Base-by-base conservation (phyloP, 2,797 vertebrate species). In the Morelia viridis region DNA sequence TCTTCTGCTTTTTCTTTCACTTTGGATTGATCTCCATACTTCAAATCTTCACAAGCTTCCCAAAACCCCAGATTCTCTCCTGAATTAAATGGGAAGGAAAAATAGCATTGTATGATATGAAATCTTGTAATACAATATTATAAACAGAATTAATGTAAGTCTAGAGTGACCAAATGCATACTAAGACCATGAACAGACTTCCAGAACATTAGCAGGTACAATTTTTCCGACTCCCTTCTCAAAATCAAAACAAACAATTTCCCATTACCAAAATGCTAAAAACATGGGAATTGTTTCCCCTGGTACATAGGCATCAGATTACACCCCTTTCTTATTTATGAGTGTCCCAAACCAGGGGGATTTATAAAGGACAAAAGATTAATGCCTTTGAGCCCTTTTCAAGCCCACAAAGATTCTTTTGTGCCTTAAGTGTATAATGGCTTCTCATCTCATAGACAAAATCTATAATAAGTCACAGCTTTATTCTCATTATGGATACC, bases 21-120 rank as follows among this genome's bases (percentile, higher is more conserved):
- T 68, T 98, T 99, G n/a, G 98, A 98, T 64, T 99, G 99, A 56
- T 99, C 97, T 65, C 99, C 99, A 24, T 99, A 99, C 95, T 99
- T 99, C 94, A 99, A 97, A 95, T 99, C 99, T 93, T 99, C 99
- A 90, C 99, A 99, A 41, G 98, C 97, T 96, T 99, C 99, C 99
- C 99, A 99, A 97, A 99, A 99, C 19, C 98, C 98, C 97, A 99
- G 97, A 94, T 99, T 99, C 96, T 99, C 99, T 88, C 98, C 99
- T 99, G 93, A 2, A 5, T 1, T 56, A 90, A 22, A 68, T 93
- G 85, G 89, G 26, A 87, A 91, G 31, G 46, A 84, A 41, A 53
- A 64, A 2, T 0, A 83, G 22, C 92, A 92, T 0, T 0, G 41
- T 89, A 89, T 9, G 7, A 22, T 61, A 58, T 11, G 6, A 10